Evolutionary conservation across 2,888 invertebrate species (phyloP).

Genomic region (Cheilosia scutellata): DNA sequence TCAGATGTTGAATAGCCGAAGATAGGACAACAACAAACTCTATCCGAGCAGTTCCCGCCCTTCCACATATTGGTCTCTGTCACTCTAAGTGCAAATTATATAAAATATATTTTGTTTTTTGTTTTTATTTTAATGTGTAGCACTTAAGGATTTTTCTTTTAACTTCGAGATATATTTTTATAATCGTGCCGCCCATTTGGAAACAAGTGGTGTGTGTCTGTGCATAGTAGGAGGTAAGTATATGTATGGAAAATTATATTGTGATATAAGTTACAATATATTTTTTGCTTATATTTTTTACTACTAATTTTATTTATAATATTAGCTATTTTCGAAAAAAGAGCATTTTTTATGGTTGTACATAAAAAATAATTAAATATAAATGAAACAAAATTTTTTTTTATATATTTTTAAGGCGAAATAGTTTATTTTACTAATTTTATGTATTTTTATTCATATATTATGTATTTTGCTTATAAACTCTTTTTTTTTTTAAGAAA

Average conservation of each 20-base stretch:
- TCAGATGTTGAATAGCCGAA: slow-evolving; percentile 86
- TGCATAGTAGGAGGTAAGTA: slow-evolving; percentile 73
- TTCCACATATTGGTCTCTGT: slow-evolving; percentile 72
- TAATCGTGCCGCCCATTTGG: slow-evolving; percentile 26
- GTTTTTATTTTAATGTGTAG: slow-evolving; percentile 42
- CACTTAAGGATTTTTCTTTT: slow-evolving; percentile 28
- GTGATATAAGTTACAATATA: slow-evolving; percentile 70
- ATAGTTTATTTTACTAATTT: slow-evolving; percentile 45
- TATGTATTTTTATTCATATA: slow-evolving; percentile 40
- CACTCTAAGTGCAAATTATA: slow-evolving; percentile 75
- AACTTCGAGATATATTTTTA: slow-evolving; percentile 21
- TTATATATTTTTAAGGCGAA: slow-evolving; percentile 14
- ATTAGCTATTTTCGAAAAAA: slow-evolving; percentile 64
- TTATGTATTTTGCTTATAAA: slow-evolving; percentile 44
- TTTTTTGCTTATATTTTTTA: slow-evolving; percentile 14
- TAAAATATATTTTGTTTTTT: slow-evolving; percentile 35
- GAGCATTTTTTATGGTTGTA: slow-evolving; percentile 81
- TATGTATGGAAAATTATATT: slow-evolving; percentile 56
- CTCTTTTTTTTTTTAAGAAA: slow-evolving; percentile 53
- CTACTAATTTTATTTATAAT: slow-evolving; percentile 8
- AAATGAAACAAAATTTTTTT: slow-evolving; percentile 35
- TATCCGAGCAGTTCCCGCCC: slow-evolving; percentile 35
- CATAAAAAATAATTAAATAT: slow-evolving; percentile 79
- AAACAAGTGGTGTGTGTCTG: slow-evolving; percentile 48
- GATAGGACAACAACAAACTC: slow-evolving; percentile 77